Conservation (phyloP, 2,797 vertebrate genomes). For the Sebastes jordani region DNA sequence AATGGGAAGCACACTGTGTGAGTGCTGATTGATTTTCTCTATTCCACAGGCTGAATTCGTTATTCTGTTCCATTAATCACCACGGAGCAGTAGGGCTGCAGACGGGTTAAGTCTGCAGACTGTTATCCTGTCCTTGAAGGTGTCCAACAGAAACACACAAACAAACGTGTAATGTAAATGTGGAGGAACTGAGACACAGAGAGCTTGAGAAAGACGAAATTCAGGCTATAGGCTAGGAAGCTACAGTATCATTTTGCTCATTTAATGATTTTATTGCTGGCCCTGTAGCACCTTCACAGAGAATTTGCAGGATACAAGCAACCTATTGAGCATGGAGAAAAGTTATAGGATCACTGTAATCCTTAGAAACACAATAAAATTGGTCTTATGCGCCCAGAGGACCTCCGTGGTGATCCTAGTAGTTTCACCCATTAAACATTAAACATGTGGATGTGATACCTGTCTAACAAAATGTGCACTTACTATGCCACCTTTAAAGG, state of each 20-base stretch:
- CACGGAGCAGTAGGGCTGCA: constrained; percentile 28
- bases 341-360: neutral
- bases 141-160: neutral
- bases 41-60: constrained; percentile 41
- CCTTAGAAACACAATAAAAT: neutral
- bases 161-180: neutral
- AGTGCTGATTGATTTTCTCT: constrained; percentile 44
- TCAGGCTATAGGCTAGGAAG: neutral
- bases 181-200: neutral
- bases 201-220: neutral
- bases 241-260: neutral
- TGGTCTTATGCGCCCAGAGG: neutral
- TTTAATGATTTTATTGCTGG: neutral
- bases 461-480: neutral
- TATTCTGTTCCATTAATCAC: constrained; percentile 60
- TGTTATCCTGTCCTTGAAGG: constrained; percentile 20
- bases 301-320: neutral
- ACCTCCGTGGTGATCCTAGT: neutral
- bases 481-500: neutral
- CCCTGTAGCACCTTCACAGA: neutral
- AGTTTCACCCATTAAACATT: neutral
- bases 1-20: neutral
- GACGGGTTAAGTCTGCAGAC: constrained; percentile 32
- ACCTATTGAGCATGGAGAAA: neutral
- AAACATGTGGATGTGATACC: neutral